A percentile compares a stretch with the other conserved stretches of the same genome.
These are phyloP conservation scores for Telmatherina bonti DNA, from an alignment of 2,797 vertebrate genomes.

Conservation along the genomic window DNA sequence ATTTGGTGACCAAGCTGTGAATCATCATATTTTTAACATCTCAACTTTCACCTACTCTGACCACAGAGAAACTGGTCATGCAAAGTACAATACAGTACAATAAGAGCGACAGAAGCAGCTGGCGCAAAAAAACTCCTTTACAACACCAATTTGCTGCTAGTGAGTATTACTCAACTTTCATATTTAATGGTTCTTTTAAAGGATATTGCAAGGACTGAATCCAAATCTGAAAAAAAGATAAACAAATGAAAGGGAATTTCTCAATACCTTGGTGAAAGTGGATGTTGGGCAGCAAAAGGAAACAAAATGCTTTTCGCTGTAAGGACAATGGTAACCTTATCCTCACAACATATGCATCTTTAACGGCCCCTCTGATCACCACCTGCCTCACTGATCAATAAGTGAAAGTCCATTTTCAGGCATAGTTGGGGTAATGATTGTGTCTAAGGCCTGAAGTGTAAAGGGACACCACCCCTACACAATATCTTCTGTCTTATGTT, in stretches of 20 bases:
- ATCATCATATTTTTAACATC: slow-evolving; percentile 62
- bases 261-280: not conserved
- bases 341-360: slow-evolving; percentile 63
- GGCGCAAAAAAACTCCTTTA: slow-evolving; percentile 42
- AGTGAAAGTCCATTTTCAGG: slow-evolving; percentile 51
- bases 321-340: slow-evolving; percentile 45
- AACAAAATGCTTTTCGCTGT: not conserved
- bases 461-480: slow-evolving; percentile 34
- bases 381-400: slow-evolving; percentile 76
- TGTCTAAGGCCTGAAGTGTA: slow-evolving; percentile 51
- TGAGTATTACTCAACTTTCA: slow-evolving; percentile 63
- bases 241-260: not conserved
- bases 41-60: slow-evolving; percentile 25
- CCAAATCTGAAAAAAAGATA: not conserved
- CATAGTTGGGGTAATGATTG: slow-evolving; percentile 62
- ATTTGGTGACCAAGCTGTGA: slow-evolving; percentile 64
- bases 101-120: slow-evolving; percentile 74
- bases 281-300: not conserved
- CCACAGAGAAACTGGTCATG: slow-evolving; percentile 10
- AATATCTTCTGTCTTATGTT: slow-evolving; percentile 26
- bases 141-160: slow-evolving; percentile 54
- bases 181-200: slow-evolving; percentile 17
- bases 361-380: slow-evolving; percentile 62
- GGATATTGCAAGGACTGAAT: not conserved
- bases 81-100: slow-evolving; percentile 37